Base-by-base conservation (phyloP, 1,140 invertebrate genomes). In the Tribolium castaneum region DNA sequence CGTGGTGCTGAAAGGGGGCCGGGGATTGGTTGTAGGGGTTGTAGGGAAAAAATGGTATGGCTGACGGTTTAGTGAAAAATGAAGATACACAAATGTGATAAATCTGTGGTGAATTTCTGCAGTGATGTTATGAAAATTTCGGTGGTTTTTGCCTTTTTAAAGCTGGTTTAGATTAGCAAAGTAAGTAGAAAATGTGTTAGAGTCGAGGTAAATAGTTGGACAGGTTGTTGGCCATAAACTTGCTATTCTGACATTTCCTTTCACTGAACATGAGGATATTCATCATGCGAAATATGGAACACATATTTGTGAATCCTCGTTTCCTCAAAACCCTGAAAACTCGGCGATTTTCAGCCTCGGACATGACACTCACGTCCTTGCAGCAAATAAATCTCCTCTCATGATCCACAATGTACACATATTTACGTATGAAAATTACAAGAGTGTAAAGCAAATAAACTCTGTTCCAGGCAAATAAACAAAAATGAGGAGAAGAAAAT, bases 41-140 rank as follows among this genome's bases (percentile, higher is more conserved):
- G 77, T 14, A 72, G 75, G 81, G 80, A 80, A 83, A 85, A 86
- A 85, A 85, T 86, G 82, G 84, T 83, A 86, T 86, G 85, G 85
- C 84, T 81, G 85, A 83, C 80, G 72, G 75, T 83, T 83, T 72
- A 71, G 54, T 80, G 56, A 75, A 81, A 80, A 77, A 81, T 78
- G 78, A 80, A 82, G 79, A 82, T 81, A 82, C 62, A 81, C 81
- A 80, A 81, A 79, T 76, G 35, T 35, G 71, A 80, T 78, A 80
- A 81, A 79, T 70, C 70, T 13, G 71, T 52, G 25, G 70, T 70
- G 13, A 39, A 70, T 39, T 12, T 16, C 9, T 16, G 10, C n/a
- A 14, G 39, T 72, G 19, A 3, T 12, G 19, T 2, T n/a, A 22
- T 19, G 6, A 73, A 73, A 52, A 34, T 73, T 54, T 51, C 22